Conservation (phyloP, 1,140 invertebrate species). For the Musca domestica region DNA sequence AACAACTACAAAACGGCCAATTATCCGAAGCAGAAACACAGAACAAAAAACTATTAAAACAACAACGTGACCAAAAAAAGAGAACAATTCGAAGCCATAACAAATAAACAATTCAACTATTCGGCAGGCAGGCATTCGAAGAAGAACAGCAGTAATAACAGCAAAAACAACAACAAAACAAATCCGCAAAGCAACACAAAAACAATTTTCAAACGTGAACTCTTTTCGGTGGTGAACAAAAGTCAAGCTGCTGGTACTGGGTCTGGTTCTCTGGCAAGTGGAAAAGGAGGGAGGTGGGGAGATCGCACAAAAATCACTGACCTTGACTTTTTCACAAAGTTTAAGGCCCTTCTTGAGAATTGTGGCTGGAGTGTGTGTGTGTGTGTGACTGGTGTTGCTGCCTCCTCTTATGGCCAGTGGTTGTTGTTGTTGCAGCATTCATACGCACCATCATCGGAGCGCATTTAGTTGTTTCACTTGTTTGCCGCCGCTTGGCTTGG, state of each 20-base stretch:
- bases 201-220: too few species aligned
- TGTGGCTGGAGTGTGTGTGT: neutral
- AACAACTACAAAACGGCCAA: neutral
- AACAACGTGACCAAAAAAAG: neutral
- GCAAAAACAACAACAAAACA: neutral
- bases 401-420: conserved; percentile 1
- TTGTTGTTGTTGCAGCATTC: neutral
- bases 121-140: too few species aligned
- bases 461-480: too few species aligned
- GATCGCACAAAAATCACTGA: conserved; percentile 14
- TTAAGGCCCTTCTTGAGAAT: conserved; percentile 11
- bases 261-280: too few species aligned
- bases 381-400: neutral
- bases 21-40: neutral
- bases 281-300: too few species aligned
- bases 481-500: too few species aligned
- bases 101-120: neutral
- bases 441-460: too few species aligned
- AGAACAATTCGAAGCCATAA: conserved; percentile 5
- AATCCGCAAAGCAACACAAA: neutral
- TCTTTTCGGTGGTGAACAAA: too few species aligned
- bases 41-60: neutral
- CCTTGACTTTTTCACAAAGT: conserved; percentile 20
- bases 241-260: too few species aligned
- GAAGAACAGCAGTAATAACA: neutral